Evolutionary conservation across 2,888 invertebrate genomes (phyloP).

Genomic region (Acrocyrtus sp.): DNA sequence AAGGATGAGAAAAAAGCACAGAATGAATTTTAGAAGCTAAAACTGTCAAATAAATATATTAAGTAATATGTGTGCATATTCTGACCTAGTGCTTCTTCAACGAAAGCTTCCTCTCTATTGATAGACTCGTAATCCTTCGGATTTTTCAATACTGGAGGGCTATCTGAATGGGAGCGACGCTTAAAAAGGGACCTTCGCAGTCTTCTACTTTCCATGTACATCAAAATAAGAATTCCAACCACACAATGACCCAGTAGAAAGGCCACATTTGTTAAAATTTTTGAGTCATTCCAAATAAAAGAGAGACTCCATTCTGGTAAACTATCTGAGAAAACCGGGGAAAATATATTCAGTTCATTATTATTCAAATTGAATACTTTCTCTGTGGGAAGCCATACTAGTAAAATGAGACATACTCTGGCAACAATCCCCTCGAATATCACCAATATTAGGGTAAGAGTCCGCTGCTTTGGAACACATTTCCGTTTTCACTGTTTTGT

Average conservation of each 20-base stretch:
- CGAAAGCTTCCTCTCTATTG: conserved; percentile 6
- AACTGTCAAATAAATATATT: no score
- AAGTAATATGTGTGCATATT: no score
- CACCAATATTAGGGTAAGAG: not conserved
- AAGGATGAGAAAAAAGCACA: no score
- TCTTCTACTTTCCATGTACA: conserved; percentile 14
- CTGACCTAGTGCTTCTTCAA: not conserved
- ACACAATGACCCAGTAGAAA: conserved; percentile 14
- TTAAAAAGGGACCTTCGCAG: conserved; percentile 1
- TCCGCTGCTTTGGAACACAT: not conserved
- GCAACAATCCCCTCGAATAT: not conserved
- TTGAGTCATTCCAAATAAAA: conserved; percentile 7
- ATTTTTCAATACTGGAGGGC: conserved; percentile 4
- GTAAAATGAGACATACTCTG: not conserved
- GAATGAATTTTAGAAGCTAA: no score
- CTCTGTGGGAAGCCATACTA: no score
- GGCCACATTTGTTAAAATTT: conserved; percentile 3
- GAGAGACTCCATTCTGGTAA: not conserved
- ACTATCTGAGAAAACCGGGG: no score
- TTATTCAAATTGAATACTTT: not conserved
- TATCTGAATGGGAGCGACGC: not conserved
- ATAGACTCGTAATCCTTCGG: conserved; percentile 1
- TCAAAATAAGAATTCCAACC: not conserved
- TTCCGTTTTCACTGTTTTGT: conserved; percentile 4
- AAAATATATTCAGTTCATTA: no score